Base-by-base conservation (phyloP, 2,113 vertebrate genomes). In the Melanostigma gelatinosum region DNA sequence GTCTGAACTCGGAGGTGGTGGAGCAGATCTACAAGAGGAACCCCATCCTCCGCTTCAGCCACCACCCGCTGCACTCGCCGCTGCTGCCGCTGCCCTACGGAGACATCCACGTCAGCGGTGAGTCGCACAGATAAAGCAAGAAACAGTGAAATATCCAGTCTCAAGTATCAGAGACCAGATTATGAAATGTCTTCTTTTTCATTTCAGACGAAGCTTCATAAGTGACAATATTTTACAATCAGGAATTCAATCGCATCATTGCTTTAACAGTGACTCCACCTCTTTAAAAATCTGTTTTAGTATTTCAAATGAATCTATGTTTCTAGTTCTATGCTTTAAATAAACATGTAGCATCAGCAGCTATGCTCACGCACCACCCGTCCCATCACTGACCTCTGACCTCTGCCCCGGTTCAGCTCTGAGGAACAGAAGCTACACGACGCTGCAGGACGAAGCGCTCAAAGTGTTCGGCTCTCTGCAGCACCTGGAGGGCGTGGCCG, bases 21-120 rank as follows among this genome's bases (percentile, higher is more conserved):
- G 97, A 99, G 84, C 98, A 99, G 94, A 97, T 99, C 83, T 99
- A 97, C 89, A 97, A 95, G 89, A 96, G 98, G 89, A 99, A 99
- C 90, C 98, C 98, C 22, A 99, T 99, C 87, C 96, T 99, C 0
- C 97, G 98, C 40, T 96, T 97, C 91, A 99, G 97, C 32, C 96
- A 97, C 67, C 98, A 99, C 80, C 96, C 97, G 0, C 86, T 99
- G 91, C 98, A 98, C 88, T 97, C 97, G 0, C 97, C 98, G 0
- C 95, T 99, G 15, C 94, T 99, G 86, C 98, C 98, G 0, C 95
- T 99, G 77, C 97, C 98, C 0, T 99, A 99, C 3, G 98, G 98
- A 3, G 97, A 99, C 93, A 96, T 98, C 80, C 97, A 96, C 75
- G 91, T 95, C 38, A 94, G 91, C 83, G 8, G 98, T 99, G 80